Evolutionary conservation across 2,888 invertebrate species (phyloP).

Genomic region (Melanotus villosus): DNA sequence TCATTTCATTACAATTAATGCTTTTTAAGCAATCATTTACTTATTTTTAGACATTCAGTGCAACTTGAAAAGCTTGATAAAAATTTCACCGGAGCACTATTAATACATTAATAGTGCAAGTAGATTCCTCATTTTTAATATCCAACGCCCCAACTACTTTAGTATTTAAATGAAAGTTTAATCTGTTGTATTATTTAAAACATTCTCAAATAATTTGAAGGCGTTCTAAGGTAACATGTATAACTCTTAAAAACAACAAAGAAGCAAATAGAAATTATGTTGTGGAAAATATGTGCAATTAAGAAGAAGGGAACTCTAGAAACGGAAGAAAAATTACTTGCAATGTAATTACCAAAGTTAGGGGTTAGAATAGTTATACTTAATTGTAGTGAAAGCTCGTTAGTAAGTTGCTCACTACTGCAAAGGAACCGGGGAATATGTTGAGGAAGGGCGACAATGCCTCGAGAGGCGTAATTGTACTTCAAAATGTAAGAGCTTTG

Average conservation of each 20-base stretch:
- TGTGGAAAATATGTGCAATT: not conserved
- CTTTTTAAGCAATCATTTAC: too few relatives aligned
- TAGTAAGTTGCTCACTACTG: conserved; percentile 27
- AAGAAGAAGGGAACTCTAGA: not conserved
- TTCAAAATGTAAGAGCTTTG: conserved; percentile 22
- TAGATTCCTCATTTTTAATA: too few relatives aligned
- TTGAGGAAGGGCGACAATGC: conserved; percentile 33
- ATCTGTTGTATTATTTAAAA: too few relatives aligned
- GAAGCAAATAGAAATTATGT: not conserved
- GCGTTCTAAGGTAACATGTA: too few relatives aligned
- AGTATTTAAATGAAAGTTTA: too few relatives aligned
- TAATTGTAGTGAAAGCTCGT: conserved; percentile 41
- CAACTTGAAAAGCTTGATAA: too few relatives aligned
- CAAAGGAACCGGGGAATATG: conserved; percentile 27
- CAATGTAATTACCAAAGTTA: conserved; percentile 28
- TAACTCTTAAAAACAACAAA: not conserved
- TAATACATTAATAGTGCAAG: too few relatives aligned
- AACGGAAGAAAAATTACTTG: conserved; percentile 1
- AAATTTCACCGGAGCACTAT: too few relatives aligned
- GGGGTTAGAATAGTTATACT: conserved; percentile 31
- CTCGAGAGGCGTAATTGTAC: conserved; percentile 32
- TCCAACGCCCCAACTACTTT: too few relatives aligned
- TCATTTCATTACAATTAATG: too few relatives aligned
- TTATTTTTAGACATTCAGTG: too few relatives aligned
- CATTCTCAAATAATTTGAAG: too few relatives aligned